phyloP scores from a whole-genome alignment of 2,797 vertebrate species.

The Manis pentadactyla region DNA sequence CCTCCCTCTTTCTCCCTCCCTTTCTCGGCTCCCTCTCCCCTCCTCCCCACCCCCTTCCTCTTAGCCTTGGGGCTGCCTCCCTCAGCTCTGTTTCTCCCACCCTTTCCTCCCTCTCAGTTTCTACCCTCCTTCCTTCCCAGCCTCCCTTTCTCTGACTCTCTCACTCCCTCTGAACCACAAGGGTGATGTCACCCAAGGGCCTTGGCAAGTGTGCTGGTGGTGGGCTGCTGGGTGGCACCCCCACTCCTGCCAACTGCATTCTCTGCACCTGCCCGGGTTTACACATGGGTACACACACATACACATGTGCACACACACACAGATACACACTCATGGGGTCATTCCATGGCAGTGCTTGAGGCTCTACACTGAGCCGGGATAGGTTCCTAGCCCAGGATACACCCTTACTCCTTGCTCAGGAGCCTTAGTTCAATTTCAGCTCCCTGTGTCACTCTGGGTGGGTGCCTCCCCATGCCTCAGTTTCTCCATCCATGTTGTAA shows the following conservation, averaged over 20 bases:
- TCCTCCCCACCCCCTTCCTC: not conserved
- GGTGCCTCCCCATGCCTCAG: not conserved
- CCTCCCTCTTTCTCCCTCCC: not conserved
- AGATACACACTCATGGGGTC: not conserved
- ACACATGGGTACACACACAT: not conserved
- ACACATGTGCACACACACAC: not conserved
- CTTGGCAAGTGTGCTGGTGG: not conserved
- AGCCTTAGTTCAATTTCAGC: not conserved
- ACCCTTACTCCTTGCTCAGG: not conserved
- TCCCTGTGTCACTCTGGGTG: not conserved
- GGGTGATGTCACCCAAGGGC: not conserved
- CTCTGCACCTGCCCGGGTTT: not conserved
- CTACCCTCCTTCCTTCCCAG: not conserved
- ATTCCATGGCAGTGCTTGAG: not conserved
- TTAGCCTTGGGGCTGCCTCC: not conserved
- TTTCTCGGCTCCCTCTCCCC: not conserved
- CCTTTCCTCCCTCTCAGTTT: slow-evolving; percentile 15
- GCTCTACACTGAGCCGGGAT: not conserved
- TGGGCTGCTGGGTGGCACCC: not conserved
- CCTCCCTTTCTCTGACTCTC: slow-evolving; percentile 46
- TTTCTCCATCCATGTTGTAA: not conserved
- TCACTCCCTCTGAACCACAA: slow-evolving; percentile 67
- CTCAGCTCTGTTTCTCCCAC: not conserved
- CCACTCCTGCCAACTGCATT: not conserved
- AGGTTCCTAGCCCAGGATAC: not conserved